Conservation (phyloP, 1,140 invertebrate genomes). For the Cheumatopsyche charites region DNA sequence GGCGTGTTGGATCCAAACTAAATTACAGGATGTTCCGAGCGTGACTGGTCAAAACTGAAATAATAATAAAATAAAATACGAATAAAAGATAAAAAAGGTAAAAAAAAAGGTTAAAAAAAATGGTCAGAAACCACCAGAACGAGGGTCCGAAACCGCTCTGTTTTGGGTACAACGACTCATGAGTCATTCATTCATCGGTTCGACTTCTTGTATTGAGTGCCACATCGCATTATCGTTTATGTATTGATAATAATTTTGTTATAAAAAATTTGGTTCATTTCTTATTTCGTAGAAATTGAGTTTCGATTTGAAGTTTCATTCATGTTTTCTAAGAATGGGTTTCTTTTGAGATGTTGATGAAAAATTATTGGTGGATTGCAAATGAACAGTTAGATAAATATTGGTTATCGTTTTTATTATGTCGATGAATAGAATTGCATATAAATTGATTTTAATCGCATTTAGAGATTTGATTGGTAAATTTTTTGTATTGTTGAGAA, state of each 20-base stretch:
- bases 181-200: constrained; percentile 34
- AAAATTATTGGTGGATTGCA: no score
- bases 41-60: constrained; percentile 40
- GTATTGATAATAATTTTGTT: no score
- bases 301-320: background rate
- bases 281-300: background rate
- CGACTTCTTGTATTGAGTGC: constrained; percentile 26
- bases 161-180: constrained; percentile 36
- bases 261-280: no score
- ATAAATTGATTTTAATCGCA: no score
- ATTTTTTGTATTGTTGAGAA: no score
- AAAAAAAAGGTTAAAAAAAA: constrained; percentile 14
- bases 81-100: constrained; percentile 27
- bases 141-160: constrained; percentile 28
- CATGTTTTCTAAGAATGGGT: no score
- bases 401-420: no score
- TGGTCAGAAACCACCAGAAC: background rate
- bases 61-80: constrained; percentile 26
- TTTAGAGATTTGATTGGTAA: no score
- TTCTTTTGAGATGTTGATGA: no score
- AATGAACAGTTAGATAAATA: no score
- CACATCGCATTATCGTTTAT: no score
- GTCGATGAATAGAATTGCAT: no score
- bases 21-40: constrained; percentile 48
- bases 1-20: constrained; percentile 38